These are phyloP conservation scores for Tragopan temminckii DNA, from an alignment of 2,797 vertebrate species.

Conservation along the genomic window DNA sequence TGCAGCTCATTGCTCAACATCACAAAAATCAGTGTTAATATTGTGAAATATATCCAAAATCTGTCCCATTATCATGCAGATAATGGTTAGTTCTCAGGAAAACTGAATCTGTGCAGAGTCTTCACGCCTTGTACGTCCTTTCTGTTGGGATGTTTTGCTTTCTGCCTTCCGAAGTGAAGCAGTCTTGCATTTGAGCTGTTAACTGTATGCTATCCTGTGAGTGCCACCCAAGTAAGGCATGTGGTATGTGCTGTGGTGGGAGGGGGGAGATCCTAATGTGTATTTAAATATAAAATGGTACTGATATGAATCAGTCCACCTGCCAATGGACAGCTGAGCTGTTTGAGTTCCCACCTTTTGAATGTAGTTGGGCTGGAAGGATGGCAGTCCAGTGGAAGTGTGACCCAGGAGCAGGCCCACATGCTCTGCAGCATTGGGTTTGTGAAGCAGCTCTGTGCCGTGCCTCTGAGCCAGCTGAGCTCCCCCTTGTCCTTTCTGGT, in stretches of 20 bases:
- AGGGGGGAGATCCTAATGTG: neutral
- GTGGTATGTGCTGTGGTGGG: rapidly evolving
- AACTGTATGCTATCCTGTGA: neutral
- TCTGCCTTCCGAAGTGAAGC: neutral
- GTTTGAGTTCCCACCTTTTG: neutral
- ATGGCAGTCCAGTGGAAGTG: rapidly evolving
- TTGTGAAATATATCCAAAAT: rapidly evolving
- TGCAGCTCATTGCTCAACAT: neutral
- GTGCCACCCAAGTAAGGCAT: rapidly evolving
- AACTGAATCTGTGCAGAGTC: neutral
- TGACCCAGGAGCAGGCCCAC: neutral
- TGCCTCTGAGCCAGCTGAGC: rapidly evolving
- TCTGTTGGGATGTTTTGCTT: neutral
- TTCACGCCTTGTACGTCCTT: neutral
- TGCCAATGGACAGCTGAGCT: neutral
- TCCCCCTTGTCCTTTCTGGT: rapidly evolving
- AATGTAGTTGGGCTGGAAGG: neutral
- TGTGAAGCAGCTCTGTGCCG: rapidly evolving
- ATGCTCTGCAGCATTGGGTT: rapidly evolving
- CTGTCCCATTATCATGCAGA: neutral
- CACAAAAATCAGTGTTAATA: neutral
- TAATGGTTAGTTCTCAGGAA: neutral
- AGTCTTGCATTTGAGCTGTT: neutral
- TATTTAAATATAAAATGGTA: rapidly evolving
- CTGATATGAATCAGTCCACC: neutral